A percentile compares a stretch with the other conserved stretches of the same genome.
phyloP scores from a whole-genome alignment of 2,888 invertebrate species.

The Pyralis farinalis region DNA sequence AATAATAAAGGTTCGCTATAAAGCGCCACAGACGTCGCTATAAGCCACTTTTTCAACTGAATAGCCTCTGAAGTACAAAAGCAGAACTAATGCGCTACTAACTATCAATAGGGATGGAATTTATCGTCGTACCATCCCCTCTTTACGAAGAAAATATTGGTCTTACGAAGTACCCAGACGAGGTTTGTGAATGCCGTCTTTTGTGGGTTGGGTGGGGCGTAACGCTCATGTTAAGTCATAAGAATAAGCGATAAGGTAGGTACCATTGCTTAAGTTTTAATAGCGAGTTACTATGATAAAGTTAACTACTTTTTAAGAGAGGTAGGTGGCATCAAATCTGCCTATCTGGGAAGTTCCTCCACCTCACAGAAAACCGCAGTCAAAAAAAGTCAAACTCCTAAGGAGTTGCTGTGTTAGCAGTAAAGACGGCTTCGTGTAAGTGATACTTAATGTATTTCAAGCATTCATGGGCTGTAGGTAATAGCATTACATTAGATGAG shows the following conservation, averaged over 20 bases:
- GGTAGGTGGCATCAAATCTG: too few species aligned
- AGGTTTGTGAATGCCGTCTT: slow-evolving; percentile 66
- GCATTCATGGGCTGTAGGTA: too few species aligned
- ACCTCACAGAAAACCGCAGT: too few species aligned
- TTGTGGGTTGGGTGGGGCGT: slow-evolving; percentile 42
- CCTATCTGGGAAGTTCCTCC: too few species aligned
- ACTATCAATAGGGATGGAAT: slow-evolving; percentile 74
- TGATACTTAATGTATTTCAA: too few species aligned
- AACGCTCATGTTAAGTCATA: slow-evolving; percentile 21
- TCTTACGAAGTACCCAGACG: slow-evolving; percentile 75
- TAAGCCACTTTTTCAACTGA: slow-evolving; percentile 65
- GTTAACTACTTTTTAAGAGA: too few species aligned
- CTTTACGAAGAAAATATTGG: slow-evolving; percentile 74
- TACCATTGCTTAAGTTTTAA: too few species aligned
- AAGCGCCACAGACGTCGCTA: slow-evolving; percentile 30
- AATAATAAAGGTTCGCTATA: slow-evolving; percentile 32
- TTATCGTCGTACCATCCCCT: slow-evolving; percentile 67
- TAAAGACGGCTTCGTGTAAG: too few species aligned
- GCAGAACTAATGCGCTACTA: slow-evolving; percentile 73
- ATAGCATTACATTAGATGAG: too few species aligned
- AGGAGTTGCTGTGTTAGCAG: too few species aligned
- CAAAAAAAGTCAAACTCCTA: too few species aligned
- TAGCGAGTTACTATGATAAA: too few species aligned
- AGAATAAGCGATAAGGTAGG: slow-evolving; percentile 12
- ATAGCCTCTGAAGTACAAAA: slow-evolving; percentile 62